Evolutionary conservation across 2,888 invertebrate genomes (phyloP).

Genomic region (Drosophila pegasa): DNA sequence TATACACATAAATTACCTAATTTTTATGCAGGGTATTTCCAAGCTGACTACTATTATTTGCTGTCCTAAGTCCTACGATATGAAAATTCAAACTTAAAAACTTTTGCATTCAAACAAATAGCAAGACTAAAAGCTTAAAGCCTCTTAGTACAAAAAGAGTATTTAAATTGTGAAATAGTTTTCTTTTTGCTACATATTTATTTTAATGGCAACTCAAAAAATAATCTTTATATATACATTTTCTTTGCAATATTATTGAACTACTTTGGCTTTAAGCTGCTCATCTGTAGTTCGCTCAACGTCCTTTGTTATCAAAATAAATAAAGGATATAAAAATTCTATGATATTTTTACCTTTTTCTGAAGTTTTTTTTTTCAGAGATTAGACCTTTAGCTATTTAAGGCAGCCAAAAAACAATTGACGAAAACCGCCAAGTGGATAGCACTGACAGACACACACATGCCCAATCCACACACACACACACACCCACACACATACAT

Average conservation of each 20-base stretch:
- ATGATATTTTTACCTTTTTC: too few relatives aligned
- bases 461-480: conserved; percentile 13
- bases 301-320: too few relatives aligned
- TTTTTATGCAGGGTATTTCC: too few relatives aligned
- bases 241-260: too few relatives aligned
- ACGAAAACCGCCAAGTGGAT: conserved; percentile 3
- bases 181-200: too few relatives aligned
- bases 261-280: neutral
- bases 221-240: too few relatives aligned
- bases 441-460: conserved; percentile 20
- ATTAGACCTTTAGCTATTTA: neutral
- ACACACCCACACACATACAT: conserved; percentile 5
- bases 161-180: neutral
- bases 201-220: too few relatives aligned
- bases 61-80: neutral
- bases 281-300: neutral
- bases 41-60: neutral
- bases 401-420: neutral
- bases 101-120: neutral
- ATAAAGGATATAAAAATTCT: too few relatives aligned
- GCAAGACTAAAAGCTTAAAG: neutral
- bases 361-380: neutral
- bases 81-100: neutral
- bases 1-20: too few relatives aligned
- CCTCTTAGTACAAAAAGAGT: neutral